Evolutionary conservation across 2,888 invertebrate genomes (phyloP), one percentile per base, ranked within the genome.

Genomic region (Electrophaes corylata): DNA sequence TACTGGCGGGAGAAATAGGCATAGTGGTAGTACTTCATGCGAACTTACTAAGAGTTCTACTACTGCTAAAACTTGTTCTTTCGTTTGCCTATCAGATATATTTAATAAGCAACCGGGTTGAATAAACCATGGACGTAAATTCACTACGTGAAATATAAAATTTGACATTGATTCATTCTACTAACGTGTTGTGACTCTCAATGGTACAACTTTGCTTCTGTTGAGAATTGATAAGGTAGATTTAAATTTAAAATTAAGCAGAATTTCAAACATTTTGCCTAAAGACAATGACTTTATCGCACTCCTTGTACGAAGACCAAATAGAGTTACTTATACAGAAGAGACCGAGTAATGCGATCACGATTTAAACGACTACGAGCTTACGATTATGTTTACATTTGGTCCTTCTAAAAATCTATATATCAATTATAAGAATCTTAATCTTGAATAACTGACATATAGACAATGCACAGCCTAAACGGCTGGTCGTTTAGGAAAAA

Each of bases 111-210:
- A n/a, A n/a, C n/a, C n/a, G n/a, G n/a, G n/a, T 64, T 66, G 66
- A 67, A 72, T 69, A 67, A 67, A 67, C 60, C 66, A 63, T 65
- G 35, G 8, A 61, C 55, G 57, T 55, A 40, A 40, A 58, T 62
- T 62, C 57, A 31, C 39, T 47, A 11, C 16, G 55, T 29, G 37
- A 56, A 14, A 54, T 55, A 51, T 56, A 56, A 58, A 56, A 55
- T 50, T 37, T 57, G 47, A 45, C 52, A 45, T 47, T 60, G 60
- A 57, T 59, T 44, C 23, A 54, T 56, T 60, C 46, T 46, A 19
- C 14, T 18, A 20, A 11, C 45, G 20, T 49, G 37, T 20, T 26
- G 40, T 47, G 44, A 57, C 52, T 57, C 37, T n/a, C 11, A 57
- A 26, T 51, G 11, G 29, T 18, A 49, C 14, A 39, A 35, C 14